These are phyloP conservation scores for Andrena minutula DNA, from an alignment of 2,888 invertebrate genomes.

Conservation along the genomic window DNA sequence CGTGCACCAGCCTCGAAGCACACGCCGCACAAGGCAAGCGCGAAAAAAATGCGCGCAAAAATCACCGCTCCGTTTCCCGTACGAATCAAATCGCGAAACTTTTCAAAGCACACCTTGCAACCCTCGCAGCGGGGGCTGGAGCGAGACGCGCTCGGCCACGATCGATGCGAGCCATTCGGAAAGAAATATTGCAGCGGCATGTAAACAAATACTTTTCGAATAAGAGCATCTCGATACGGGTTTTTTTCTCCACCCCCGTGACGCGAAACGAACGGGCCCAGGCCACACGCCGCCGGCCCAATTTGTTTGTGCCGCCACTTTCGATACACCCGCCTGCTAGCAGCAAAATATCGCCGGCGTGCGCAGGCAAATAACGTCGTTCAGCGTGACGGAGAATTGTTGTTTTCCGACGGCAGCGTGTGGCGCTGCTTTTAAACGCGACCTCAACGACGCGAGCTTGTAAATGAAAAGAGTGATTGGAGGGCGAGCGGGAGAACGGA, in stretches of 20 bases:
- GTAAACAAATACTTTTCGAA: conserved; percentile 64
- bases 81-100: conserved; percentile 11
- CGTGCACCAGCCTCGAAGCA: not conserved
- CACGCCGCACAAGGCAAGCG: not conserved
- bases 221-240: conserved; percentile 41
- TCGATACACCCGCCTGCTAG: conserved; percentile 38
- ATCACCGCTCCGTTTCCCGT: not conserved
- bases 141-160: conserved; percentile 2
- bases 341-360: conserved; percentile 48
- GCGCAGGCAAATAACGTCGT: conserved; percentile 56
- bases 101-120: conserved; percentile 7
- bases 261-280: conserved; percentile 27
- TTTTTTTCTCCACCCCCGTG: conserved; percentile 22
- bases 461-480: conserved; percentile 20
- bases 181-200: conserved; percentile 58
- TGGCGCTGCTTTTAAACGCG: conserved; percentile 26
- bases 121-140: not conserved
- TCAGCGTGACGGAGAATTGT: conserved; percentile 40
- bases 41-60: not conserved
- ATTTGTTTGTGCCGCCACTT: conserved; percentile 57
- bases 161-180: conserved; percentile 36
- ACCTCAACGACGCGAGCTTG: not conserved
- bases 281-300: conserved; percentile 23
- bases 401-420: conserved; percentile 30
- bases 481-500: not conserved